Percentiles rank a stretch among this genome's conserved stretches.
These are phyloP conservation scores for Mormoops blainvillei DNA, from an alignment of 2,113 vertebrate species.

Conservation along the genomic window DNA sequence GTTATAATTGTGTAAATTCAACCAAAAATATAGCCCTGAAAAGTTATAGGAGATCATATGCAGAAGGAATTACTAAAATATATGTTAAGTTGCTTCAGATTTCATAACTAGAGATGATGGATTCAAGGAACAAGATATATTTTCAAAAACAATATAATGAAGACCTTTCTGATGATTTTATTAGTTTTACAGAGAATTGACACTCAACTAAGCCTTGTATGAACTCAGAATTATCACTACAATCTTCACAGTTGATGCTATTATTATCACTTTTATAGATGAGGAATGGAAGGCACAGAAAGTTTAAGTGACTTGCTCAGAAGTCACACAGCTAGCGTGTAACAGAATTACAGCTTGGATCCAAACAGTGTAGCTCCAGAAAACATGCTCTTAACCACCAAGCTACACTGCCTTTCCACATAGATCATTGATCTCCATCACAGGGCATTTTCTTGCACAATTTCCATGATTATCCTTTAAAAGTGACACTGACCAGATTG, in stretches of 20 bases:
- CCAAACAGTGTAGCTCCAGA: background rate
- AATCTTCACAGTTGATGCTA: background rate
- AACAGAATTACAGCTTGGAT: conserved; percentile 9
- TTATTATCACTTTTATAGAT: background rate
- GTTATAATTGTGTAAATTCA: background rate
- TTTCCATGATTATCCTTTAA: background rate
- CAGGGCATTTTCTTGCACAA: background rate
- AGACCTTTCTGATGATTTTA: background rate
- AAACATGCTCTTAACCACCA: background rate
- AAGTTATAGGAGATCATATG: background rate
- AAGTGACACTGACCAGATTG: background rate
- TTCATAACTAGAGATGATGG: background rate
- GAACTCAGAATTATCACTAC: background rate
- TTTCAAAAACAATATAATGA: background rate
- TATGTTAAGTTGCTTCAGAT: background rate
- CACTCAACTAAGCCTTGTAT: background rate
- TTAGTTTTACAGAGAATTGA: background rate
- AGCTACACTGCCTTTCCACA: background rate
- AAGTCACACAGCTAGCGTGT: background rate
- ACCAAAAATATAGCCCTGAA: background rate
- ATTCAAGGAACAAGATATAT: background rate
- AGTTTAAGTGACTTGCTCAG: background rate
- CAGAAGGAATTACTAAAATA: background rate
- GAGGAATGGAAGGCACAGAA: background rate
- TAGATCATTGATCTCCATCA: background rate